Conservation (phyloP, 2,888 invertebrate species). For the Sphaerophoria taeniata region DNA sequence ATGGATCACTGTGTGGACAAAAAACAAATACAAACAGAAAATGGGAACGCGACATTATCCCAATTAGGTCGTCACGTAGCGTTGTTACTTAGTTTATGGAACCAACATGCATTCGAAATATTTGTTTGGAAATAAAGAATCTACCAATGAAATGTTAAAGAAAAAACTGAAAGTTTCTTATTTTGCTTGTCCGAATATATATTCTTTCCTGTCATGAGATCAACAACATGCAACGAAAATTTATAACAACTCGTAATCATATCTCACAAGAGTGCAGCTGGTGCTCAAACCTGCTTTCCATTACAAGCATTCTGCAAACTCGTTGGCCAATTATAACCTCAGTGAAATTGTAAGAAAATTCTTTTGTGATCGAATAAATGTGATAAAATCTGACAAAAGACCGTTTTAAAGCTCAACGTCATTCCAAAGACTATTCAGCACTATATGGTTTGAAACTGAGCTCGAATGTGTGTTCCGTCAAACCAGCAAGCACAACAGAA, state of each 20-base stretch:
- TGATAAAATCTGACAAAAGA: background rate
- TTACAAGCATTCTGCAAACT: background rate
- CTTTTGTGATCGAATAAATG: background rate
- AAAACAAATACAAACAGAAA: constrained; percentile 6
- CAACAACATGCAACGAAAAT: constrained; percentile 4
- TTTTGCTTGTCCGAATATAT: background rate
- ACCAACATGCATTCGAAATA: too few species aligned
- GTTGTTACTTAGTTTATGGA: background rate
- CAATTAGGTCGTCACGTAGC: constrained; percentile 61
- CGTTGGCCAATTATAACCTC: background rate
- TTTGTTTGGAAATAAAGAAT: background rate
- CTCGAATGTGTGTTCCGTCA: background rate
- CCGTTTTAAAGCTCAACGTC: background rate
- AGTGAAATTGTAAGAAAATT: background rate
- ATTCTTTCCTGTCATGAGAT: too few species aligned
- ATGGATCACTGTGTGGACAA: constrained; percentile 32
- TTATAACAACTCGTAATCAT: background rate
- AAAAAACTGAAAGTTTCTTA: background rate
- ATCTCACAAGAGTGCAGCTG: constrained; percentile 6
- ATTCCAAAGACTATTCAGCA: background rate
- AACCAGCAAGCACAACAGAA: background rate
- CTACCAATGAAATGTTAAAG: background rate
- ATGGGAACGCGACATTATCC: constrained; percentile 57
- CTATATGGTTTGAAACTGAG: background rate
- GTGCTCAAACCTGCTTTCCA: background rate